Base-by-base conservation (phyloP, 2,888 invertebrate species). In the Dione juno region DNA sequence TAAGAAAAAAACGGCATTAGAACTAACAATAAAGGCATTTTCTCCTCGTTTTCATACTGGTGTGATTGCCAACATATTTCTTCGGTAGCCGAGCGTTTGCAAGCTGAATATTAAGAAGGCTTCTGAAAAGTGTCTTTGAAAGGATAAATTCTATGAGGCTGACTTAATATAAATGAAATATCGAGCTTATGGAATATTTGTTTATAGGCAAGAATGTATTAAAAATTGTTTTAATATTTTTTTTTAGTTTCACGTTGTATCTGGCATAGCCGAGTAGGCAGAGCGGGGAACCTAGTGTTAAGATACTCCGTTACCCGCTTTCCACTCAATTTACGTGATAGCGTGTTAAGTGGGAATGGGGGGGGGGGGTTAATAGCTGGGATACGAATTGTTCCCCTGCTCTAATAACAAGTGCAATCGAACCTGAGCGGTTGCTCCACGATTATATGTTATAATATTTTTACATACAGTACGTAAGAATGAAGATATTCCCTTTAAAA, bases 21-120 rank as follows among this genome's bases (percentile, higher is more conserved):
- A 13, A 41, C n/a, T 28, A 16, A 35, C 28, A 35, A 48, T 48
- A 63, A 63, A 16, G 37, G 8, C 13, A 48, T 63, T 16, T 63
- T 59, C 57, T 21, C 41, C 53, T 19, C 53, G 65, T 53, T 65
- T 53, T 53, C 53, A 14, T 48, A 54, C 37, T 11, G 35, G 37
- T 54, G 53, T 53, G 40, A 65, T 53, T 65, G 52, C 41, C 14
- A 52, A 35, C 65, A 65, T 65, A 65, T 65, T 65, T 65, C 65
- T 16, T 53, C 40, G 21, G 40, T 52, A 21, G 53, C 53, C 53
- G 5, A 65, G 52, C 48, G 53, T 1, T 52, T 16, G 65, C 41
- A 41, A 6, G 16, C 53, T 10, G 53, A 65, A 65, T 65, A 65
- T 65, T 65, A 65, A 53, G 37, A n/a, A 48, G 59, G 41, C 19